Conservation (phyloP, 2,888 invertebrate genomes). For the Koerneria pararmatus region DNA sequence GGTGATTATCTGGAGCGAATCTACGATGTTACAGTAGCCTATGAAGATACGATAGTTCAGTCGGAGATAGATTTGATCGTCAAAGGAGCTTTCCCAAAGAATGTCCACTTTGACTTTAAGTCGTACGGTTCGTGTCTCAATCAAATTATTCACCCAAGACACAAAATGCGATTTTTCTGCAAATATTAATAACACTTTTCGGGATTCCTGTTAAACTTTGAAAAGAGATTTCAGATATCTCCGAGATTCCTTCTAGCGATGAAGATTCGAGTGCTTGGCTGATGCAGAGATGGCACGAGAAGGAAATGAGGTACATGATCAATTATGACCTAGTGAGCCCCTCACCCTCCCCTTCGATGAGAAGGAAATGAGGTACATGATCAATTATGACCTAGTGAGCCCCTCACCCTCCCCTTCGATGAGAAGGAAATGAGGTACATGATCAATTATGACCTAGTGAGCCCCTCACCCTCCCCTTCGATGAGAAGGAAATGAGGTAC, state of each 20-base stretch:
- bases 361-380: too few relatives aligned
- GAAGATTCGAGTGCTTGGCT: conserved; percentile 43
- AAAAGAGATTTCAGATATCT: conserved; percentile 36
- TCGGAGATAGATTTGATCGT: conserved; percentile 70
- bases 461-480: too few relatives aligned
- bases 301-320: conserved; percentile 51
- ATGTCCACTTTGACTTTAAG: conserved; percentile 70
- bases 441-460: too few relatives aligned
- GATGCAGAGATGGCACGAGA: conserved; percentile 51
- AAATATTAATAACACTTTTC: neutral
- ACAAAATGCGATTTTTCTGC: neutral
- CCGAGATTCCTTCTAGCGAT: conserved; percentile 24
- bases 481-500: too few relatives aligned
- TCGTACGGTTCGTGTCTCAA: conserved; percentile 15
- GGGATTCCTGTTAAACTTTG: neutral
- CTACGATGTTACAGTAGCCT: conserved; percentile 77
- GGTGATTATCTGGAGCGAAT: conserved; percentile 59
- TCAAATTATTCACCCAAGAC: neutral
- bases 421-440: too few relatives aligned
- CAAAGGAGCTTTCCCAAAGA: conserved; percentile 70
- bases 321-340: too few relatives aligned
- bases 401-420: too few relatives aligned
- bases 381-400: too few relatives aligned
- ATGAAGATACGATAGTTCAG: conserved; percentile 73
- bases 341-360: too few relatives aligned